Conservation (phyloP, 1,140 invertebrate genomes). For the Thaumatotibia leucotreta region DNA sequence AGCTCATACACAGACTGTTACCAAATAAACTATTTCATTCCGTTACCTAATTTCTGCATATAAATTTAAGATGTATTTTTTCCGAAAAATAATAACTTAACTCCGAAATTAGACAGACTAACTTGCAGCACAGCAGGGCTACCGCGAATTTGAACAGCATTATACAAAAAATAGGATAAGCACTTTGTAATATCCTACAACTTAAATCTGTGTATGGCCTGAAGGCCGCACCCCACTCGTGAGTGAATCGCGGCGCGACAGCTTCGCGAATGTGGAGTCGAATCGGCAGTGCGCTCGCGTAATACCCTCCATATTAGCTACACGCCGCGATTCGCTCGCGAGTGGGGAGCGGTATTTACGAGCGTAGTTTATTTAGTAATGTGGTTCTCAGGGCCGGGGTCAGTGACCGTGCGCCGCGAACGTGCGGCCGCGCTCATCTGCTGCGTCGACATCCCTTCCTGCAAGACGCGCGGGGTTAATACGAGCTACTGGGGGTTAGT, state of each 20-base stretch:
- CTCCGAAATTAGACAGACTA: too few species aligned
- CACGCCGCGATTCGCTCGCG: not conserved
- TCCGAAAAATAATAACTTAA: too few species aligned
- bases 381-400: not conserved
- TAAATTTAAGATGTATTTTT: too few species aligned
- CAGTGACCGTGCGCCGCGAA: not conserved
- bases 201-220: not conserved
- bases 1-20: not conserved
- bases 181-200: too few species aligned
- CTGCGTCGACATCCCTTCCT: slow-evolving; percentile 42
- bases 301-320: too few species aligned
- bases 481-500: not conserved
- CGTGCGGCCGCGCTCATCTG: slow-evolving; percentile 22
- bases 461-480: slow-evolving; percentile 27
- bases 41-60: not conserved
- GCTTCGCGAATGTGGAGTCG: too few species aligned
- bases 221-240: too few species aligned
- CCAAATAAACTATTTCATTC: not conserved
- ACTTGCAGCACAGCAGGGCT: too few species aligned
- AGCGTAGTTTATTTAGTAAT: not conserved
- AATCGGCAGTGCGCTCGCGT: too few species aligned
- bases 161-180: too few species aligned
- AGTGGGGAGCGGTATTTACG: not conserved
- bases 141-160: too few species aligned
- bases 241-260: not conserved